phyloP scores from a whole-genome alignment of 2,113 vertebrate genomes.

The Octodon degus region DNA sequence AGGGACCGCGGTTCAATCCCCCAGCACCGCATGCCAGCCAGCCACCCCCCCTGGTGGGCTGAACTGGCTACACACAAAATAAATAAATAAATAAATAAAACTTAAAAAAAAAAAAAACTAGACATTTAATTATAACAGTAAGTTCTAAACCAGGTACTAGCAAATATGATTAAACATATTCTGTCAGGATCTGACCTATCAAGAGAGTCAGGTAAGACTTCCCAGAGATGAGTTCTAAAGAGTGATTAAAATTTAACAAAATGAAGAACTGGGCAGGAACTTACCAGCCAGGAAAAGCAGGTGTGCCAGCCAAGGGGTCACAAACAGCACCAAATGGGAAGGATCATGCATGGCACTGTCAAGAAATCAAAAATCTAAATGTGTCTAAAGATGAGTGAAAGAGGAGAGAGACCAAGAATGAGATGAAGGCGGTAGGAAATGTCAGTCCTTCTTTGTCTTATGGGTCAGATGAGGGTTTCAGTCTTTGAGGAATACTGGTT shows the following conservation, averaged over 20 bases:
- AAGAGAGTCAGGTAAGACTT: neutral
- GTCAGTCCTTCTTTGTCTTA: neutral
- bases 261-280: neutral
- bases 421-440: neutral
- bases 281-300: neutral
- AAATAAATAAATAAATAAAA: too few relatives aligned
- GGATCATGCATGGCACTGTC: neutral
- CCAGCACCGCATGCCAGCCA: too few relatives aligned
- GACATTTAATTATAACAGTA: neutral
- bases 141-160: neutral
- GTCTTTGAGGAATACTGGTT: neutral
- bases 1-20: too few relatives aligned
- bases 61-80: too few relatives aligned
- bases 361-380: slow-evolving; percentile 17
- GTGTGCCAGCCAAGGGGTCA: neutral
- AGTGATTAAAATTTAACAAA: neutral
- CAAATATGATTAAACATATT: neutral
- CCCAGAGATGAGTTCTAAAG: neutral
- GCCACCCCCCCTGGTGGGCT: too few relatives aligned
- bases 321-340: neutral
- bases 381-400: neutral
- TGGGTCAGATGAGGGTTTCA: neutral
- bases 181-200: neutral
- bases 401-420: neutral
- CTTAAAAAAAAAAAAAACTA: too few relatives aligned